Conservation (phyloP, 2,888 invertebrate genomes). For the Trichogramma evanescens region DNA sequence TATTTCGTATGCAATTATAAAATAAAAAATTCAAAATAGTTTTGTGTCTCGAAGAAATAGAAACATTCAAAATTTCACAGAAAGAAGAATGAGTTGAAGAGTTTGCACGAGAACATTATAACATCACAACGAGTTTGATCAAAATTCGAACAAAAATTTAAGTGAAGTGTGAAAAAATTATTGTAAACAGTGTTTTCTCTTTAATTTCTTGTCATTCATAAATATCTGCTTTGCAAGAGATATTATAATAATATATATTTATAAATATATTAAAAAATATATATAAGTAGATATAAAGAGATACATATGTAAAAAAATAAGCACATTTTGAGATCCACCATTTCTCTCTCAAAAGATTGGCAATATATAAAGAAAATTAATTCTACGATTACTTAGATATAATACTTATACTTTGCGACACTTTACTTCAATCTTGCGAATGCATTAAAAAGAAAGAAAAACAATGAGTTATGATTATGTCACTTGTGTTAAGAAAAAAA, state of each 20-base stretch:
- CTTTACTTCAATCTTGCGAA: constrained; percentile 47
- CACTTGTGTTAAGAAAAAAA: constrained; percentile 28
- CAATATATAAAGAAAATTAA: constrained; percentile 25
- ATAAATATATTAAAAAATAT: too few species aligned
- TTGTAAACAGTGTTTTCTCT: background rate
- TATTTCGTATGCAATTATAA: too few species aligned
- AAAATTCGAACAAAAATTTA: background rate
- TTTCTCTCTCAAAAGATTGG: constrained; percentile 31
- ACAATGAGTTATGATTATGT: constrained; percentile 42
- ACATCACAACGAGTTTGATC: constrained; percentile 1
- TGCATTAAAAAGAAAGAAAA: constrained; percentile 43
- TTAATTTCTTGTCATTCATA: background rate
- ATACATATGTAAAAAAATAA: constrained; percentile 18
- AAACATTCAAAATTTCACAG: constrained; percentile 4
- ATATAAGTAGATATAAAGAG: too few species aligned
- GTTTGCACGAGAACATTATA: constrained; percentile 7
- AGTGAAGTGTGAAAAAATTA: background rate
- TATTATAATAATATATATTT: background rate
- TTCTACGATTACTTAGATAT: constrained; percentile 43
- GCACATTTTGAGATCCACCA: constrained; percentile 45
- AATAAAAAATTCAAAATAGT: background rate
- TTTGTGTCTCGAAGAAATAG: too few species aligned
- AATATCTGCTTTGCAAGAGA: background rate
- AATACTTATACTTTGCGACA: constrained; percentile 47
- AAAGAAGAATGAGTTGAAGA: constrained; percentile 11